Conservation (phyloP, 1,140 invertebrate species). For the Mesaphorura yosii region DNA sequence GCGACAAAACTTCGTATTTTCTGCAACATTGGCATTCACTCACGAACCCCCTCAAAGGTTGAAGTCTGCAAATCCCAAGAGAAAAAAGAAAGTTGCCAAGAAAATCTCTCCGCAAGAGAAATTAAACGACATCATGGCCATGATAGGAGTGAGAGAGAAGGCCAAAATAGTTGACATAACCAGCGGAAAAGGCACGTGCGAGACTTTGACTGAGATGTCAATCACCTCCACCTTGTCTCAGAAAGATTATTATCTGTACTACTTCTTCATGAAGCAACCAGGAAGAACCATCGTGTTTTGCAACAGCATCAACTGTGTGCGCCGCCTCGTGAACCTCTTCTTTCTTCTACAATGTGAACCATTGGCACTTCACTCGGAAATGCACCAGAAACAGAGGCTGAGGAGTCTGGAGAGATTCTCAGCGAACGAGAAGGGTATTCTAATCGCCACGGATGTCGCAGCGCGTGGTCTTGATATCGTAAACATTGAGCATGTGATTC, state of each 20-base stretch:
- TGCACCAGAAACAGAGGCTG: conserved; percentile 86
- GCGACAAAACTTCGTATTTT: conserved; percentile 93
- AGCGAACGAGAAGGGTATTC: conserved; percentile 54
- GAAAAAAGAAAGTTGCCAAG: conserved; percentile 48
- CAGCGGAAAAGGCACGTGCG: conserved; percentile 57
- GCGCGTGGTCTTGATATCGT: conserved; percentile 93
- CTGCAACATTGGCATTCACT: conserved; percentile 86
- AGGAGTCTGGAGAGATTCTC: conserved; percentile 91
- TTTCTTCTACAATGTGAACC: conserved; percentile 63
- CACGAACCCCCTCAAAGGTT: conserved; percentile 69
- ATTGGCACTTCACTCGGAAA: conserved; percentile 79
- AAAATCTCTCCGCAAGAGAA: conserved; percentile 49
- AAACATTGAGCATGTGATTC: conserved; percentile 85
- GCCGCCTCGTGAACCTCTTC: conserved; percentile 71
- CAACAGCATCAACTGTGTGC: conserved; percentile 89
- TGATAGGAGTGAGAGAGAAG: conserved; percentile 64
- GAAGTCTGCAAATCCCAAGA: conserved; percentile 50
- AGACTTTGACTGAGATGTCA: conserved; percentile 66
- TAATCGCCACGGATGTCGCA: conserved; percentile 96
- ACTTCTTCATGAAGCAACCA: conserved; percentile 69
- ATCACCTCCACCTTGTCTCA: conserved; percentile 61
- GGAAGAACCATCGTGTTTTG: conserved; percentile 92
- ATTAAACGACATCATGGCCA: conserved; percentile 45
- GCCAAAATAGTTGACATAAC: conserved; percentile 92
- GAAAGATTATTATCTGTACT: conserved; percentile 89